These are phyloP conservation scores for Carterocephalus palaemon DNA, from an alignment of 2,888 invertebrate genomes.

Conservation along the genomic window DNA sequence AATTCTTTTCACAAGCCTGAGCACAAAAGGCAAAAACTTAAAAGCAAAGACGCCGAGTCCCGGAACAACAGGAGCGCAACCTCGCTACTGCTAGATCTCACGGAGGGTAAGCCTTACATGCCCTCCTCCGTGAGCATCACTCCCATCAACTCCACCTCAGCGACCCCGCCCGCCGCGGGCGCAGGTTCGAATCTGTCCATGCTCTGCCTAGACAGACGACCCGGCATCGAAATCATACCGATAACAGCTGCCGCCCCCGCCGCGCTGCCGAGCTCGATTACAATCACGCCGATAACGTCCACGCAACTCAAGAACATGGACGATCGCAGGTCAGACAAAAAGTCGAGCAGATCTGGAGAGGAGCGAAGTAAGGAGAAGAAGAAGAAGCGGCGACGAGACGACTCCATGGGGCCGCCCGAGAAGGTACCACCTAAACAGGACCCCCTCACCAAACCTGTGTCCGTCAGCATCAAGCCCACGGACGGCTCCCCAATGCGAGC, in stretches of 20 bases:
- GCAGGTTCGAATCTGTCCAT: conserved; percentile 78
- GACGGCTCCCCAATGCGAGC: conserved; percentile 81
- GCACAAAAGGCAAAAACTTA: conserved; percentile 80
- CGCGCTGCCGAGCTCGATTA: conserved; percentile 87
- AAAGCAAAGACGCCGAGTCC: conserved; percentile 77
- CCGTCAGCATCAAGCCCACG: conserved; percentile 85
- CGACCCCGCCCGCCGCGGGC: conserved; percentile 82
- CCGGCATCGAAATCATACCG: conserved; percentile 92
- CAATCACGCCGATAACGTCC: conserved; percentile 88
- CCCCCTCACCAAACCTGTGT: conserved; percentile 83
- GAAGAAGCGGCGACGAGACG: conserved; percentile 86
- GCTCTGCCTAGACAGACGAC: conserved; percentile 82
- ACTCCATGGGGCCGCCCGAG: conserved; percentile 90
- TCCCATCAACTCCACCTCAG: conserved; percentile 66
- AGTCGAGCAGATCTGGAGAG: conserved; percentile 66
- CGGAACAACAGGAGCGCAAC: conserved; percentile 61
- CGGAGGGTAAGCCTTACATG: conserved; percentile 76
- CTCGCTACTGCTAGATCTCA: conserved; percentile 73
- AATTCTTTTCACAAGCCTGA: conserved; percentile 79
- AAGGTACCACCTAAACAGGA: conserved; percentile 88
- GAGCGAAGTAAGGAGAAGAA: conserved; percentile 82
- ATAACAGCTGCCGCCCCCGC: conserved; percentile 82
- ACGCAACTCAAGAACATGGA: conserved; percentile 74
- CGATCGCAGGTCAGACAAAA: conserved; percentile 69
- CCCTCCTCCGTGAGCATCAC: conserved; percentile 76